These are phyloP conservation scores for Popillia japonica DNA, from an alignment of 1,140 invertebrate species.

Conservation along the genomic window DNA sequence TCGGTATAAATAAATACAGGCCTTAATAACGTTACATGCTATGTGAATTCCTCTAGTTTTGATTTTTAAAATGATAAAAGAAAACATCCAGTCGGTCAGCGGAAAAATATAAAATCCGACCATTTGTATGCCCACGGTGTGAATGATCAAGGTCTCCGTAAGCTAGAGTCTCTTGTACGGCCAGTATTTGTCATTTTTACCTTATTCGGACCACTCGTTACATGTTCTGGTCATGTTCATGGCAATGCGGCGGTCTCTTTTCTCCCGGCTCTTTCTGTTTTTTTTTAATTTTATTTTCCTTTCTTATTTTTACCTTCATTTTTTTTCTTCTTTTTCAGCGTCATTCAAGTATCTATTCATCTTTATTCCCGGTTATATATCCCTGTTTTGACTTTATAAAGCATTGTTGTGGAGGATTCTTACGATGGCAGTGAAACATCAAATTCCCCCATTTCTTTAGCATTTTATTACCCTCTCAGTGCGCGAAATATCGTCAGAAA, in stretches of 20 bases:
- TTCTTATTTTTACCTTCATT: neutral
- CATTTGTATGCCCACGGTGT: conserved; percentile 9
- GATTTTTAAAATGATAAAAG: conserved; percentile 12
- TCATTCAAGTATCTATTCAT: neutral
- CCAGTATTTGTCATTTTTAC: conserved; percentile 15
- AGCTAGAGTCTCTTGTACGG: neutral
- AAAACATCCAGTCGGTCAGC: neutral
- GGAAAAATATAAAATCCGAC: conserved; percentile 14
- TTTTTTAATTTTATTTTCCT: neutral
- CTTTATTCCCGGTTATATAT: no score
- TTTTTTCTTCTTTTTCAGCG: neutral
- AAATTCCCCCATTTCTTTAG: no score
- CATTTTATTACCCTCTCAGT: no score
- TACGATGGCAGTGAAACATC: no score
- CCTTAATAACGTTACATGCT: neutral
- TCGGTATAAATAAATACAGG: neutral
- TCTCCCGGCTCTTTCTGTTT: neutral
- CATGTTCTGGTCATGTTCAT: conserved; percentile 10
- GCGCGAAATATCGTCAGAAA: no score
- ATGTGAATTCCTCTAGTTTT: conserved; percentile 11
- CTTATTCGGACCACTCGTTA: conserved; percentile 10
- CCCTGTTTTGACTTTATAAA: no score
- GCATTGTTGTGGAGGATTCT: no score
- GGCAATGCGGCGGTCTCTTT: neutral
- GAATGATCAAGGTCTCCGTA: neutral